phyloP scores from a whole-genome alignment of 2,797 vertebrate species.

The Rhyacichthys aspro region DNA sequence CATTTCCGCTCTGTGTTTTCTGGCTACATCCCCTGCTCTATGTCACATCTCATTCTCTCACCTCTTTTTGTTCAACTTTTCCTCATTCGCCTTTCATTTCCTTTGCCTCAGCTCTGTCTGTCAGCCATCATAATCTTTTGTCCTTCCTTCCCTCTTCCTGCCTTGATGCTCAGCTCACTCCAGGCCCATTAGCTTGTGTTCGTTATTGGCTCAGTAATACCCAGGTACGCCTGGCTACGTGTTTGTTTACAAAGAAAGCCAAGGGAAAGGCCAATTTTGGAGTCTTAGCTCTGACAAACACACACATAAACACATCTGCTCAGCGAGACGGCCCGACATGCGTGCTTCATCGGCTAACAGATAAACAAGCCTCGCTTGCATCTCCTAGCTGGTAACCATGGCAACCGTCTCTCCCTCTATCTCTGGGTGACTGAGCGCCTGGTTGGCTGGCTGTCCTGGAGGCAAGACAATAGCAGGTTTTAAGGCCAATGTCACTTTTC shows the following conservation, averaged over 20 bases:
- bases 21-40: slow-evolving; percentile 10
- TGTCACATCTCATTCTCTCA: slow-evolving; percentile 30
- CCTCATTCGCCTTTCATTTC: slow-evolving; percentile 50
- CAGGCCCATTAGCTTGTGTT: slow-evolving; percentile 52
- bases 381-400: slow-evolving; percentile 82
- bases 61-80: slow-evolving; percentile 37
- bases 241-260: slow-evolving; percentile 59
- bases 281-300: slow-evolving; percentile 17
- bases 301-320: slow-evolving; percentile 55
- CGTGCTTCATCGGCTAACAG: slow-evolving; percentile 73
- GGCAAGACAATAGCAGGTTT: slow-evolving; percentile 83
- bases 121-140: slow-evolving; percentile 16
- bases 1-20: slow-evolving; percentile 38
- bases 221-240: slow-evolving; percentile 38
- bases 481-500: slow-evolving; percentile 79
- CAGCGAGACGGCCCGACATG: slow-evolving; percentile 48
- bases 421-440: slow-evolving; percentile 62
- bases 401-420: slow-evolving; percentile 73
- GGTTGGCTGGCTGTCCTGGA: slow-evolving; percentile 80
- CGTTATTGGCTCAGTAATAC: slow-evolving; percentile 52
- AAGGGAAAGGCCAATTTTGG: slow-evolving; percentile 36
- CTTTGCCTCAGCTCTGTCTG: slow-evolving; percentile 23
- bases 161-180: slow-evolving; percentile 31
- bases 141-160: slow-evolving; percentile 1
- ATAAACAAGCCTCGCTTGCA: slow-evolving; percentile 82